Base-by-base conservation (phyloP, 2,888 invertebrate species). In the Aricia artaxerxes region DNA sequence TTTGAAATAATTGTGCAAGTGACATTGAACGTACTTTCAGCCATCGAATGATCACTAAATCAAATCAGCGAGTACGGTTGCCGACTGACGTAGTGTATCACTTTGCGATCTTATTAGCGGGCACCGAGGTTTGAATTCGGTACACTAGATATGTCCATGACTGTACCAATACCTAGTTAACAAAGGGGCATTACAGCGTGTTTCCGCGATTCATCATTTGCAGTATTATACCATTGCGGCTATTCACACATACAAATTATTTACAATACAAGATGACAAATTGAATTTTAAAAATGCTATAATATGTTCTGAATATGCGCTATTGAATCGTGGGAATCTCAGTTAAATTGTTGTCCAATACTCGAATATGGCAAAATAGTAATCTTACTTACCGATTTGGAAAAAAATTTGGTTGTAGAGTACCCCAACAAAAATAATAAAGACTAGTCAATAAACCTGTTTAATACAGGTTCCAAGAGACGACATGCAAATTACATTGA, bases 161-260 rank as follows among this genome's bases (percentile, higher is more conserved):
- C 61, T 7, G 61, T 61, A 73, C 35, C 57, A 4, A 38, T 73
- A 38, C 49, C 44, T 53, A 31, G 83, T 83, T 82, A 86, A 91
- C 91, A 91, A 91, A 89, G 83, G 85, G 82, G 82, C 80, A 81
- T 88, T 88, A 88, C 85, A 86, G 87, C 90, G 88, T 91, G 89
- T 87, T 90, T 92, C 92, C 92, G 88, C 88, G 84, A 87, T 91
- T 88, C 86, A 53, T 35, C 76, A 53, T 57, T 76, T 57, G 53
- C 53, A 6, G 57, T 24, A 76, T 76, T 53, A 76, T 76, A 57
- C 76, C 31, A 38, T 69, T 69, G 75, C 31, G 49, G 53, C 75
- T 75, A 75, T 44, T 75, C 75, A 75, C 75, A 53, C 53, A 49
- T 75, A 75, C 75, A 76, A 53, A 24, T 44, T 40, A 38, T 24